Percentiles rank a stretch among this genome's conserved stretches.
Evolutionary conservation across 1,140 invertebrate genomes (phyloP).

Genomic region (Pectinophora gossypiella): DNA sequence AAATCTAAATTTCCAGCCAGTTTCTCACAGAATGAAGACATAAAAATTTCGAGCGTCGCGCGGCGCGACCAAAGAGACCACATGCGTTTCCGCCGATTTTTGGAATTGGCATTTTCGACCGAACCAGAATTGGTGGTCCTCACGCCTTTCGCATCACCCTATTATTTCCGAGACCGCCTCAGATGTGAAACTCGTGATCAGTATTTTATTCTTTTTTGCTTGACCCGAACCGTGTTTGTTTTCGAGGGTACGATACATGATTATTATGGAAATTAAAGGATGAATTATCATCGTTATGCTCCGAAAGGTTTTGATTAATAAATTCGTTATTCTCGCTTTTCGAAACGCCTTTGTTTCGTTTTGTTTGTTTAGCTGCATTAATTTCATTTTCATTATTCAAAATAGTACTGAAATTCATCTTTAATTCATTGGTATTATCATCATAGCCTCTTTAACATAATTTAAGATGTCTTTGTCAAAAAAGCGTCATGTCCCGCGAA

Average conservation of each 20-base stretch:
- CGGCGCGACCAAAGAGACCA: slow-evolving; percentile 63
- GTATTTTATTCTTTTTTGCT: slow-evolving; percentile 34
- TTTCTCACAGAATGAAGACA: slow-evolving; percentile 70
- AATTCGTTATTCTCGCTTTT: not conserved
- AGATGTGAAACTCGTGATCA: slow-evolving; percentile 50
- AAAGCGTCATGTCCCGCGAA: no score
- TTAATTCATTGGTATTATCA: no score
- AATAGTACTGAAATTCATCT: no score
- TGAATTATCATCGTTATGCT: slow-evolving; percentile 38
- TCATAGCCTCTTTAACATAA: no score
- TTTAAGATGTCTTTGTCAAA: no score
- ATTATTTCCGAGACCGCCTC: slow-evolving; percentile 61
- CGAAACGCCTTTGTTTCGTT: no score
- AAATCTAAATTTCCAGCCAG: slow-evolving; percentile 28
- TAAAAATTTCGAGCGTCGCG: slow-evolving; percentile 60
- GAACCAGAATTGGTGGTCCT: slow-evolving; percentile 62
- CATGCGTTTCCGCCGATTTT: slow-evolving; percentile 56
- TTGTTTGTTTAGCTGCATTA: no score
- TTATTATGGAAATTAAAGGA: slow-evolving; percentile 56
- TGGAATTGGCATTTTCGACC: slow-evolving; percentile 33
- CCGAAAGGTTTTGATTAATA: slow-evolving; percentile 35
- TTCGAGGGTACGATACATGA: slow-evolving; percentile 53
- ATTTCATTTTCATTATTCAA: no score
- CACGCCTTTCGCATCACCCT: slow-evolving; percentile 58
- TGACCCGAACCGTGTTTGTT: slow-evolving; percentile 61